These are phyloP conservation scores for Rhipidura dahli DNA, from an alignment of 2,113 vertebrate genomes.

Conservation along the genomic window DNA sequence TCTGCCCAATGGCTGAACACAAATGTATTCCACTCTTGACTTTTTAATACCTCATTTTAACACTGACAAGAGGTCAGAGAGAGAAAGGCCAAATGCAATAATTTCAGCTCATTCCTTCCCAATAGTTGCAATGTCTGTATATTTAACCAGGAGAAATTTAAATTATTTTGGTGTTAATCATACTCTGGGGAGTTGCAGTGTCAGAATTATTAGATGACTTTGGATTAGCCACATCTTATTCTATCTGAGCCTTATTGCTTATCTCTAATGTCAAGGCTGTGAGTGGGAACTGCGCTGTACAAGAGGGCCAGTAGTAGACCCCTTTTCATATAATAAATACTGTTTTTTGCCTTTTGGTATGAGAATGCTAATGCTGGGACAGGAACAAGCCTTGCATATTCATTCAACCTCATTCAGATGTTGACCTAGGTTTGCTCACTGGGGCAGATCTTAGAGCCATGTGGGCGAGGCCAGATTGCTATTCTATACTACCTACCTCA, in stretches of 20 bases:
- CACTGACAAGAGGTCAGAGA: background rate
- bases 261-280: background rate
- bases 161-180: background rate
- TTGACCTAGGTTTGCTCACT: background rate
- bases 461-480: background rate
- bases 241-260: background rate
- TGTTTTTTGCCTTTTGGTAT: background rate
- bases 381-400: background rate
- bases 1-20: background rate
- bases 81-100: background rate
- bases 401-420: background rate
- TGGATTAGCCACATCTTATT: background rate
- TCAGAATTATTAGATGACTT: background rate
- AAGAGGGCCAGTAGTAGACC: background rate
- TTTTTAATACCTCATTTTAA: background rate
- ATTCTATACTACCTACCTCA: background rate
- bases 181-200: background rate
- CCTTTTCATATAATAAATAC: background rate
- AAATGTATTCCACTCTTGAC: background rate
- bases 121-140: background rate
- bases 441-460: fast-evolving
- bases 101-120: background rate
- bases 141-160: background rate
- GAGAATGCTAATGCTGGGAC: background rate
- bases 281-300: background rate